phyloP scores from a whole-genome alignment of 2,113 vertebrate genomes.

The Macquaria ambigua region DNA sequence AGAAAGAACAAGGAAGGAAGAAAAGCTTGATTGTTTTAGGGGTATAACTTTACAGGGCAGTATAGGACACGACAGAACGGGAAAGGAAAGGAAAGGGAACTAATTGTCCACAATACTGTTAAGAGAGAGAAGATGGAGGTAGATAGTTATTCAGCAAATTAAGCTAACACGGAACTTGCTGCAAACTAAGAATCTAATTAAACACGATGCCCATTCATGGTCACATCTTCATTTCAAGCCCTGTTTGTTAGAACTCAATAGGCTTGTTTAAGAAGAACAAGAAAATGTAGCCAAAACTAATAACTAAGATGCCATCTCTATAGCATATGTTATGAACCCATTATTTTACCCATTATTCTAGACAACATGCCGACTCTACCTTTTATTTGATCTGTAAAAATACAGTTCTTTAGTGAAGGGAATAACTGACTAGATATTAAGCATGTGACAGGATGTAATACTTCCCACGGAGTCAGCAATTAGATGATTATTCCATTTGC shows the following conservation, averaged over 20 bases:
- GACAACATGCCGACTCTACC: constrained; percentile 2
- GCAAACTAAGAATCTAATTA: constrained; percentile 70
- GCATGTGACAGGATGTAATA: constrained; percentile 2
- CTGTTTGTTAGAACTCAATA: constrained; percentile 50
- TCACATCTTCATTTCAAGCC: constrained; percentile 58
- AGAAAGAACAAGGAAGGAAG: neutral
- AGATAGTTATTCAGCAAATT: constrained; percentile 55
- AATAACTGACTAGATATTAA: neutral
- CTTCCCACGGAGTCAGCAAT: neutral
- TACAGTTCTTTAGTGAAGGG: neutral
- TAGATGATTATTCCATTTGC: constrained; percentile 10
- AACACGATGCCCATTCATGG: constrained; percentile 53
- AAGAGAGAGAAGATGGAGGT: constrained; percentile 16
- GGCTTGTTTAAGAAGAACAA: constrained; percentile 22
- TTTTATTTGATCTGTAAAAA: neutral
- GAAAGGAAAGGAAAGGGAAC: constrained; percentile 13
- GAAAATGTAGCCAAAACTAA: constrained; percentile 8
- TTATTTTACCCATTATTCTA: constrained; percentile 12
- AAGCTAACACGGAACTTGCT: constrained; percentile 55
- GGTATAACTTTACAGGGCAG: constrained; percentile 7
- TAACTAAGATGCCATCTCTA: constrained; percentile 14
- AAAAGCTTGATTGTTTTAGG: neutral
- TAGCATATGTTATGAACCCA: neutral
- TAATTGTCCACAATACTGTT: constrained; percentile 22
- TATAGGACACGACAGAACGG: neutral